Evolutionary conservation across 2,888 invertebrate species (phyloP), one percentile per base, ranked within the genome.

Genomic region (Troides aeacus): DNA sequence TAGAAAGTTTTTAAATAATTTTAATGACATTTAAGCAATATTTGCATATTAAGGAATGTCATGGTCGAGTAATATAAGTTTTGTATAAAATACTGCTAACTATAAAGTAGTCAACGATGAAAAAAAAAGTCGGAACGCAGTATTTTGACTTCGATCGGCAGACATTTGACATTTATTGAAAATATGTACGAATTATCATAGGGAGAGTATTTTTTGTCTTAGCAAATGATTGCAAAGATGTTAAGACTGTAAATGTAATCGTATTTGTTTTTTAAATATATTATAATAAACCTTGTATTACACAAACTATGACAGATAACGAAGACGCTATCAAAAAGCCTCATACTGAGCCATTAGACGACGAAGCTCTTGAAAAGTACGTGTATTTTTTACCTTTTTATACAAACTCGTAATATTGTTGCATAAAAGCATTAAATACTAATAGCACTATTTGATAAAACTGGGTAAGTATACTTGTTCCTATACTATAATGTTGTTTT

Each of bases 251-350:
- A 30, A 30, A 36, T 18, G 4, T 36, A 15, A 8, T 57, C 24
- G 53, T 36, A 12, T 56, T 72, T 71, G 10, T 78, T 72, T 69
- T 67, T 75, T 69, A 67, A 70, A 64, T 68, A 74, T 72, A 62
- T 72, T 72, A 64, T 76, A 74, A 74, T 73, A 71, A 71, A 70
- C 73, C 72, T 72, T 70, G 72, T 74, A 58, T 83, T 74, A 74
- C 78, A 73, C 78, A 85, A 92, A 90, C 87, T 92, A 92, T 92
- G 92, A 88, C 92, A 83, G 90, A 92, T 78, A 89, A 87, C 78
- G 89, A 91, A 87, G 89, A 88, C 84, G 85, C 72, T 81, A 81
- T 81, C 77, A 86, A 89, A 81, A 83, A 88, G 84, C 84, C 90
- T 67, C 86, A 86, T 80, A 86, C 85, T 81, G 85, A 90, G 81